phyloP scores from a whole-genome alignment of 2,888 invertebrate genomes.

The Tachina grossa region DNA sequence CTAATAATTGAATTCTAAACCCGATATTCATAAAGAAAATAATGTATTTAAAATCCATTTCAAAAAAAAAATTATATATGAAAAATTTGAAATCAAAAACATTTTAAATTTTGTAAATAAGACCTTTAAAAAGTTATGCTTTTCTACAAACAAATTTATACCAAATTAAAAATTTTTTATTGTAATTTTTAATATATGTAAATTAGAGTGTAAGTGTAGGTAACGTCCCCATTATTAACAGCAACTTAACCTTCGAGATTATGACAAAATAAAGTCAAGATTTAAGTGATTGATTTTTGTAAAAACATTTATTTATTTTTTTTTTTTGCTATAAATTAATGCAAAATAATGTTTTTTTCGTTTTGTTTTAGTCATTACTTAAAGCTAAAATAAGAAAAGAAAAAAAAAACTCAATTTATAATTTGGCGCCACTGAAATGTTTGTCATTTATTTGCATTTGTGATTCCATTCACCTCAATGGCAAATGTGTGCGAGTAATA shows the following conservation, averaged over 20 bases:
- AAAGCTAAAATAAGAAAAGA: constrained; percentile 11
- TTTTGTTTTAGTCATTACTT: constrained; percentile 36
- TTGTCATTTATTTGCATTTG: constrained; percentile 64
- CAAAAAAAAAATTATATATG: too few relatives aligned
- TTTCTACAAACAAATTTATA: background rate
- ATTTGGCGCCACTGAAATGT: constrained; percentile 67
- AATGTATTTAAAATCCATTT: too few relatives aligned
- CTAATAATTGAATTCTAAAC: background rate
- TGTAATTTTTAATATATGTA: too few relatives aligned
- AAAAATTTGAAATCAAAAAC: too few relatives aligned
- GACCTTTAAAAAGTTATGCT: background rate
- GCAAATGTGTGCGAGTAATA: background rate
- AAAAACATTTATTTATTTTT: background rate
- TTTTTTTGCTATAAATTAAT: constrained; percentile 20
- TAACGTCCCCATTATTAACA: constrained; percentile 16
- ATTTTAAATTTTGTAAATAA: too few relatives aligned
- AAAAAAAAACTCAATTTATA: constrained; percentile 28
- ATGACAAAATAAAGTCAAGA: background rate
- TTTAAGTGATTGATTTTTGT: constrained; percentile 19
- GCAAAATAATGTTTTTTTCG: constrained; percentile 27
- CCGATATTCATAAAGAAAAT: too few relatives aligned
- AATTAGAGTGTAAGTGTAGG: constrained; percentile 1
- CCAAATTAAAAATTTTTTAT: background rate
- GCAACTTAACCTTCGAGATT: constrained; percentile 32
- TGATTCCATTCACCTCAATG: constrained; percentile 63